A percentile compares a stretch with the other conserved stretches of the same genome.
phyloP scores from a whole-genome alignment of 1,140 invertebrate species.

The Octopus sinensis region DNA sequence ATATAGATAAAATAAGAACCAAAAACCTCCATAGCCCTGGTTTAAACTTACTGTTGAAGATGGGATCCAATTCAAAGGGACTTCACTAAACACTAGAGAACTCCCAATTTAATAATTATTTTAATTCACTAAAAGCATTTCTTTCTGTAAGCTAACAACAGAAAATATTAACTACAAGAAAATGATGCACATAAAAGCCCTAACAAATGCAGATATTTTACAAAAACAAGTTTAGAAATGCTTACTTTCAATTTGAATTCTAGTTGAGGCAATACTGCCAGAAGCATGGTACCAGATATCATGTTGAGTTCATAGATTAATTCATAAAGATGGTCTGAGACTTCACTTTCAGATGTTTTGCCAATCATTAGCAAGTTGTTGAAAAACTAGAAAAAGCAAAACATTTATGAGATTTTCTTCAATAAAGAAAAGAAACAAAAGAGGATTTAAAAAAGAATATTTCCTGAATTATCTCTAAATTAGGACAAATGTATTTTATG shows the following conservation, averaged over 20 bases:
- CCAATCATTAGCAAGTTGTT: constrained; percentile 90
- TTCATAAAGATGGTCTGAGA: constrained; percentile 72
- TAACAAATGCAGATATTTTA: no score
- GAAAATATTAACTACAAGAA: constrained; percentile 57
- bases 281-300: constrained; percentile 83
- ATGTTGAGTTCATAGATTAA: constrained; percentile 94
- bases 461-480: not conserved
- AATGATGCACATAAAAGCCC: constrained; percentile 55
- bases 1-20: no score
- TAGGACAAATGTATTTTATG: not conserved
- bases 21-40: no score
- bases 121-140: no score
- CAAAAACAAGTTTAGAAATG: not conserved
- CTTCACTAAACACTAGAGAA: no score
- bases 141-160: no score
- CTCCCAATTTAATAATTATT: no score
- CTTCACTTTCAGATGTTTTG: constrained; percentile 62
- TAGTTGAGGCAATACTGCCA: constrained; percentile 87
- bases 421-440: not conserved
- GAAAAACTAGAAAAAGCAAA: constrained; percentile 73
- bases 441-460: not conserved
- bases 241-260: constrained; percentile 70
- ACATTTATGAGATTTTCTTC: constrained; percentile 9
- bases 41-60: no score
- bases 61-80: no score